Percentiles rank a stretch among this genome's conserved stretches.
phyloP scores from a whole-genome alignment of 2,888 invertebrate species.

The Clusia tigrina region DNA sequence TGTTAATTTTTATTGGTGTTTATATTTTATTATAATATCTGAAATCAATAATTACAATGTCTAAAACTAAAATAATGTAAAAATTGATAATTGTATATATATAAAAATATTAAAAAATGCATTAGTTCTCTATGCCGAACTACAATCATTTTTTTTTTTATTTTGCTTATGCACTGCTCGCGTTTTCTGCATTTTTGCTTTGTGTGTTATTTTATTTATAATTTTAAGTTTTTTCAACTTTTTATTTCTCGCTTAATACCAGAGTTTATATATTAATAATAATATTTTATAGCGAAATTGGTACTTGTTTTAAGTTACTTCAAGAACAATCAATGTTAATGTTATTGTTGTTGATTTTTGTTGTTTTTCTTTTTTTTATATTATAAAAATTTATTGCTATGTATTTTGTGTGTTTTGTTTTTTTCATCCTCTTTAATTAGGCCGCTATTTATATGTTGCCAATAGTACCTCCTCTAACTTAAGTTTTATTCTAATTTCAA shows the following conservation, averaged over 20 bases:
- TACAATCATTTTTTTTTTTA: constrained; percentile 51
- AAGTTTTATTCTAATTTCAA: constrained; percentile 17
- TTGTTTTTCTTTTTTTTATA: constrained; percentile 25
- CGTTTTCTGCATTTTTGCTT: constrained; percentile 15
- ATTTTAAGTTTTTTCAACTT: constrained; percentile 21
- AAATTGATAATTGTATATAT: constrained; percentile 63
- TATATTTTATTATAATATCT: constrained; percentile 57
- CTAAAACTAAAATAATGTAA: constrained; percentile 60
- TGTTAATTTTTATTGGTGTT: constrained; percentile 21
- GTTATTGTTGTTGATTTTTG: constrained; percentile 29
- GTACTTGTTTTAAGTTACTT: background rate
- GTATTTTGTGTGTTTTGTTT: constrained; percentile 24
- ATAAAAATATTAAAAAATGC: constrained; percentile 63
- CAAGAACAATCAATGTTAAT: background rate
- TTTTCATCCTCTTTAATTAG: constrained; percentile 13
- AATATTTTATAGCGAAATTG: background rate
- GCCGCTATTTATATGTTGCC: background rate
- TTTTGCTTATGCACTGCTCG: constrained; percentile 18
- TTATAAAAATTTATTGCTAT: constrained; percentile 27
- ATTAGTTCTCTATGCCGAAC: constrained; percentile 57
- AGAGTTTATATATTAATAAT: no score
- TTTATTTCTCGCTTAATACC: constrained; percentile 27
- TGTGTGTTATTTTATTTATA: constrained; percentile 13
- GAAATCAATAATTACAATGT: constrained; percentile 62
- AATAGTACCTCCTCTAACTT: constrained; percentile 26